These are phyloP conservation scores for Tinea trinotella DNA, from an alignment of 2,888 invertebrate species.

Conservation along the genomic window DNA sequence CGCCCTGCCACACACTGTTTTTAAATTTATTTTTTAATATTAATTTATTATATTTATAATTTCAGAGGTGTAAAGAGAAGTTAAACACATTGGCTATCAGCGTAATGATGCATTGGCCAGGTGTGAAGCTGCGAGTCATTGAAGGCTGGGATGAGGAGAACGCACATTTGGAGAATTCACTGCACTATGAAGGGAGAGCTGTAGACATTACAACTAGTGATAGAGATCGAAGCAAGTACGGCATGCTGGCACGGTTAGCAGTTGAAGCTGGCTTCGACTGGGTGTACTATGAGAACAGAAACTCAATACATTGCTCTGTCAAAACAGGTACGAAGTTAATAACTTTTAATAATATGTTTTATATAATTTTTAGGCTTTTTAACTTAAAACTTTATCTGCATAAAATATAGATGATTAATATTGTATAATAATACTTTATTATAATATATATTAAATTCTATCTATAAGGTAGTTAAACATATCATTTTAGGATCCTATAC, in stretches of 20 bases:
- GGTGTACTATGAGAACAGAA: constrained; percentile 96
- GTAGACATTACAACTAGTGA: constrained; percentile 97
- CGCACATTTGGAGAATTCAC: constrained; percentile 82
- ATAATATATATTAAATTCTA: too few relatives aligned
- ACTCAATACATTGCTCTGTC: constrained; percentile 97
- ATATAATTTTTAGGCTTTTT: not conserved
- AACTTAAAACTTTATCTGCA: not conserved
- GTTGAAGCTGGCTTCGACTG: constrained; percentile 99
- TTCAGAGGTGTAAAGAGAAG: constrained; percentile 96
- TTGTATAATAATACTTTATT: too few relatives aligned
- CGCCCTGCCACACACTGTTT: too few relatives aligned
- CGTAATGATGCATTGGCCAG: constrained; percentile 99
- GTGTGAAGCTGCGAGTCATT: constrained; percentile 91
- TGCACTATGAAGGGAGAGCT: constrained; percentile 97
- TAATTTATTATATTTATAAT: constrained; percentile 35
- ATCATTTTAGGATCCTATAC: not conserved
- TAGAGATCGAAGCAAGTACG: constrained; percentile 92
- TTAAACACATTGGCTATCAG: constrained; percentile 94
- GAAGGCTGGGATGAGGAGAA: constrained; percentile 96
- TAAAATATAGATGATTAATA: too few relatives aligned
- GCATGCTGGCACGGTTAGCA: constrained; percentile 95
- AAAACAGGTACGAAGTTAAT: constrained; percentile 99
- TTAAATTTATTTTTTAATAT: not conserved
- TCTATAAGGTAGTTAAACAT: too few relatives aligned
- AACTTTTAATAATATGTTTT: too few relatives aligned